phyloP scores from a whole-genome alignment of 2,797 vertebrate species.

The Diceros bicornis region DNA sequence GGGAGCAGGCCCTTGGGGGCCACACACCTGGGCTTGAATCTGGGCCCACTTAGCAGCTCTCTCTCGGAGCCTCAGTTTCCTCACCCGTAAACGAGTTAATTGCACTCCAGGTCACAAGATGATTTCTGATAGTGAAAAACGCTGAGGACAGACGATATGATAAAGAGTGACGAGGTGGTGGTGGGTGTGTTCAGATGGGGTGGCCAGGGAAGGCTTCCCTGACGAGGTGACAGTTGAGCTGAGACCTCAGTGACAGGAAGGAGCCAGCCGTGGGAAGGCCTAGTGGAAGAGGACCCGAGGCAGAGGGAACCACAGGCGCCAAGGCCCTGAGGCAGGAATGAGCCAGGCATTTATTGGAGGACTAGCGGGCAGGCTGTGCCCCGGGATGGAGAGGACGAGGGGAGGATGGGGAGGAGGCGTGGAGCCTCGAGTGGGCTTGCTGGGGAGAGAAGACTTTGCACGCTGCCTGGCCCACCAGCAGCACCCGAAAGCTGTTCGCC shows the following conservation, averaged over 20 bases:
- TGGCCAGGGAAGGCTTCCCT: not conserved
- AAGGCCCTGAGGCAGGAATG: not conserved
- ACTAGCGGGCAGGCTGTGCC: too few species aligned
- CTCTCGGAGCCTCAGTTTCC: not conserved
- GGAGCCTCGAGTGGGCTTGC: not conserved
- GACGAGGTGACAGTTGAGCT: not conserved
- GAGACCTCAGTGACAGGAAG: not conserved
- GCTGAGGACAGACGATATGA: not conserved
- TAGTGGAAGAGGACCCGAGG: not conserved
- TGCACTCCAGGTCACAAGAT: rapidly evolving
- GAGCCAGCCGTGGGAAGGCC: not conserved
- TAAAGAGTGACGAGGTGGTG: not conserved
- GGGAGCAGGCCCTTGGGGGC: not conserved
- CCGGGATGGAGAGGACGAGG: not conserved
- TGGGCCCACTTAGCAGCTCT: not conserved
- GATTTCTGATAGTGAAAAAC: not conserved
- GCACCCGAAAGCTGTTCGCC: rapidly evolving
- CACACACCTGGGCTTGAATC: too few species aligned
- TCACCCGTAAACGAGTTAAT: not conserved
- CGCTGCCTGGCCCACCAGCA: rapidly evolving
- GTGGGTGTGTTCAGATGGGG: not conserved
- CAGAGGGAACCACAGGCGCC: not conserved
- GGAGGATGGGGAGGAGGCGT: not conserved
- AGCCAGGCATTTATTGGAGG: not conserved
- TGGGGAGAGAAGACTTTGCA: not conserved